Evolutionary conservation across 2,888 invertebrate genomes (phyloP), one percentile per base, ranked within the genome.

Genomic region (Slavum lentiscoides): DNA sequence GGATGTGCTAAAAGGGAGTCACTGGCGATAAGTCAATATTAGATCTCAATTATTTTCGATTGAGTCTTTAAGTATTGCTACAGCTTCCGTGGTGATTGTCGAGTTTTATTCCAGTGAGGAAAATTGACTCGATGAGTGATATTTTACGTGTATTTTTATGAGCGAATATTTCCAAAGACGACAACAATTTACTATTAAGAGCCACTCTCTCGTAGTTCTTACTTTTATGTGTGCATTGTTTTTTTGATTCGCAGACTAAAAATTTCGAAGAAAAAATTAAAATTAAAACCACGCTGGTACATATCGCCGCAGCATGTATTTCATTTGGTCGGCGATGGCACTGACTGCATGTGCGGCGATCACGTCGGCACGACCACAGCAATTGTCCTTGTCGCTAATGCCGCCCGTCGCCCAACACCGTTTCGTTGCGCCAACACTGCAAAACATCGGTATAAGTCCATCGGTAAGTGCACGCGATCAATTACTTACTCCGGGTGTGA

Each of bases 331-430:
- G 58, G 72, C 58, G 58, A 21, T 72, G 13, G 23, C 64, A 43
- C n/a, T 80, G 15, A 30, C 19, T 13, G 8, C 61, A 7, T 72
- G 13, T 19, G 30, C 15, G 53, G 64, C 62, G 13, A 53, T 37
- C 7, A 15, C 72, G 19, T 72, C 58, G 23, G 72, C 82, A 23
- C 81, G 81, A 49, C 82, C 66, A 13, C 62, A 74, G 23, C 80
- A 82, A 19, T 74, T 82, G 58, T 67, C 83, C 39, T 59, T 82
- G 53, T 62, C 73, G 23, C 61, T 83, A 39, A 73, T 83, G 73
- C 84, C 83, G 17, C 83, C 83, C n/a, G 23, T 66, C 53, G 37
- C 62, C 53, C 75, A 68, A 68, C 67, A 58, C 53, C 13, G 19
- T 17, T 66, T 74, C 39, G 55, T 23, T 23, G 23, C 19, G 15